Conservation (phyloP, 2,113 vertebrate genomes). For the Tretioscincus oriximinensis region DNA sequence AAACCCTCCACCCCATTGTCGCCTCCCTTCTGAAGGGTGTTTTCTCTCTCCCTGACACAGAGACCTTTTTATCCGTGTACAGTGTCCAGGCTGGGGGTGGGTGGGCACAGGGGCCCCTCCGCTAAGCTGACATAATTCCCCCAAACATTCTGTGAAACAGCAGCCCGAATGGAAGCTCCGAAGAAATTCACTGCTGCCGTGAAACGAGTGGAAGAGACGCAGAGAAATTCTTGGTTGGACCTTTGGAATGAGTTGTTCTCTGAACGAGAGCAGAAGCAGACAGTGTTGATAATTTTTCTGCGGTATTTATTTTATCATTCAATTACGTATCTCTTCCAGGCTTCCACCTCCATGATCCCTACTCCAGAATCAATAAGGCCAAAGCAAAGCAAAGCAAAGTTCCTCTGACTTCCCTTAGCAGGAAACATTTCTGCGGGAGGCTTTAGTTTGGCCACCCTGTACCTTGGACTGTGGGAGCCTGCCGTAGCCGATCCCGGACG, state of each 20-base stretch:
- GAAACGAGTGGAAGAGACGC: too few relatives aligned
- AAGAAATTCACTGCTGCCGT: conserved; percentile 21
- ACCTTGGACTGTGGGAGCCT: too few relatives aligned
- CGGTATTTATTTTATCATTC: background rate
- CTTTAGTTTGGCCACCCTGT: too few relatives aligned
- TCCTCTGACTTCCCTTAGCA: background rate
- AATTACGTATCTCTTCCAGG: too few relatives aligned
- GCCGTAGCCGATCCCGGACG: too few relatives aligned
- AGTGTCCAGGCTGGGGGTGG: conserved; percentile 39
- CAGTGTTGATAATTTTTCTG: too few relatives aligned
- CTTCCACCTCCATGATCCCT: too few relatives aligned
- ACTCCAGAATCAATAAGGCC: too few relatives aligned
- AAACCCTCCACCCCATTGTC: background rate
- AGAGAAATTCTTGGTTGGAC: background rate
- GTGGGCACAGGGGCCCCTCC: conserved; percentile 1
- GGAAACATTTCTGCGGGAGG: background rate
- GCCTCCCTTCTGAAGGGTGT: background rate
- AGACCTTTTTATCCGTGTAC: conserved; percentile 44
- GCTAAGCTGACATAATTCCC: conserved; percentile 48
- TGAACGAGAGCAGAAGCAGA: too few relatives aligned
- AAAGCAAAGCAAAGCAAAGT: too few relatives aligned
- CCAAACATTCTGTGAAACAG: conserved; percentile 46
- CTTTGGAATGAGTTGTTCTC: background rate
- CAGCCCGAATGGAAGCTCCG: conserved; percentile 16
- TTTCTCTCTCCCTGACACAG: conserved; percentile 21